Evolutionary conservation across 2,888 invertebrate genomes (phyloP), one percentile per base, ranked within the genome.

Genomic region (Anthophora plumipes): DNA sequence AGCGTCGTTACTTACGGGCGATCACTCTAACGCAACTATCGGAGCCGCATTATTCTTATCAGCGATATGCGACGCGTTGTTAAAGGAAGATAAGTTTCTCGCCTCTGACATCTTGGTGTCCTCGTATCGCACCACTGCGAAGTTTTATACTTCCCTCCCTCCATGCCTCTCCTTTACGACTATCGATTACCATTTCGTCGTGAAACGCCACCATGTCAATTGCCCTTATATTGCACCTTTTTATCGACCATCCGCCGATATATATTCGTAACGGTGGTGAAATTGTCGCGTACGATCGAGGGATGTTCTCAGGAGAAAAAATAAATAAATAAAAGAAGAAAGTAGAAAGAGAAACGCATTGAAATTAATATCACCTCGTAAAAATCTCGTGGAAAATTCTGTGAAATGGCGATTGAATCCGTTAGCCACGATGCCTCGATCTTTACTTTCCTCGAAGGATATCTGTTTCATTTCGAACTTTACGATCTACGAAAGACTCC

Each of bases 161-260:
- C 31, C n/a, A n/a, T n/a, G 5, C 4, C 5, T n/a, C 12, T 43
- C 31, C 39, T 78, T 80, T 80, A 80, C 67, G 72, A 67, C 61
- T 55, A 63, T 80, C 80, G 79, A 79, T 79, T 80, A 79, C 80
- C 80, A n/a, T 80, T 63, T 22, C 66, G n/a, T 25, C 11, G 46
- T n/a, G 64, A 60, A 31, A 64, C 12, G 48, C 22, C 39, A 11
- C 17, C 48, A 3, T 66, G 71, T 55, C 79, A 43, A 66, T 71
- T 79, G 66, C 60, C 61, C 37, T 61, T 52, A 60, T 52, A 60
- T 60, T 14, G 46, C 48, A n/a, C 25, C 22, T 66, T 79, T 63
- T 80, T 80, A 60, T 79, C 61, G 37, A 12, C 37, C 31, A 37
- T 50, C 37, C 39, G 31, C 31, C 39, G 20, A 14, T 55, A 68